A percentile compares a stretch with the other conserved stretches of the same genome.
These are phyloP conservation scores for Galerucella pusilla DNA, from an alignment of 2,888 invertebrate species.

Conservation along the genomic window DNA sequence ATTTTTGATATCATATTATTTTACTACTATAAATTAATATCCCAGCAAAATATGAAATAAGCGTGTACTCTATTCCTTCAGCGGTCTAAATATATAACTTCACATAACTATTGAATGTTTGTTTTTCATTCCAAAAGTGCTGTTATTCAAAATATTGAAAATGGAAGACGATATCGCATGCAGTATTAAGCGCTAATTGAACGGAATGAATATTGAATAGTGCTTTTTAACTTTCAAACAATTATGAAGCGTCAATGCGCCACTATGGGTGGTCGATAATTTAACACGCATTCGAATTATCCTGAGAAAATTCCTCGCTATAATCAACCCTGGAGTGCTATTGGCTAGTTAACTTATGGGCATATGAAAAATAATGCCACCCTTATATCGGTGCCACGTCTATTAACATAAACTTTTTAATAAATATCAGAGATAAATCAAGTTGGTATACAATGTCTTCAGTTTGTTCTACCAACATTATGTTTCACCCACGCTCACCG, in stretches of 20 bases:
- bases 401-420: no score
- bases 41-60: no score
- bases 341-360: not conserved
- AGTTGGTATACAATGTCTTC: no score
- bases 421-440: no score
- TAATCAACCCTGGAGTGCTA: not conserved
- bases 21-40: no score
- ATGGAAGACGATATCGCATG: not conserved
- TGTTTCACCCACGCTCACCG: no score
- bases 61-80: no score
- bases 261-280: slow-evolving; percentile 20
- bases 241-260: slow-evolving; percentile 29
- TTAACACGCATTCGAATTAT: slow-evolving; percentile 15
- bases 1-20: no score
- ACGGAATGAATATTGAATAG: not conserved
- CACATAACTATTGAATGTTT: no score
- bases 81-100: no score
- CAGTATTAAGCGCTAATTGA: not conserved
- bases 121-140: not conserved
- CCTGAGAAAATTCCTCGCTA: not conserved
- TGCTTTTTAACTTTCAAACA: slow-evolving; percentile 22
- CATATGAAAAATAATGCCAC: not conserved
- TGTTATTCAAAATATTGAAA: not conserved
- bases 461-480: no score
- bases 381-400: no score